phyloP scores from a whole-genome alignment of 2,888 invertebrate species.

The Nymphalis c-album region DNA sequence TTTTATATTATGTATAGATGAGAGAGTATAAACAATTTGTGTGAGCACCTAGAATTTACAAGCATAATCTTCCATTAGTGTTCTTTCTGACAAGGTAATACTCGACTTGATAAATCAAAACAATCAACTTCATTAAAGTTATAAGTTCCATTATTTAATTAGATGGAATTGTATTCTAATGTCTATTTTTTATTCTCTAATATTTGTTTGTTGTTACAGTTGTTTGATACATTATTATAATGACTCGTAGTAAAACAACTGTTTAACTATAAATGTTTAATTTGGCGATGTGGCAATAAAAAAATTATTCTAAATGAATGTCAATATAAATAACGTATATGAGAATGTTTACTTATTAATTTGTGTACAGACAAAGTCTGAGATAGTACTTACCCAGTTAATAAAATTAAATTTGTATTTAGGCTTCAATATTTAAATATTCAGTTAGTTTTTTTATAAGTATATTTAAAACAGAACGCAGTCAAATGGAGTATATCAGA shows the following conservation, averaged over 20 bases:
- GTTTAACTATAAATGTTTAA: background rate
- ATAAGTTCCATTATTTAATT: too few relatives aligned
- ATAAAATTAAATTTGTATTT: constrained; percentile 22
- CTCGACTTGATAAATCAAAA: too few relatives aligned
- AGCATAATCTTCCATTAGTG: too few relatives aligned
- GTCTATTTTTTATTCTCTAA: background rate
- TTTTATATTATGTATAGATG: background rate
- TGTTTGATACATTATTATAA: background rate
- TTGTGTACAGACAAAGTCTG: constrained; percentile 39
- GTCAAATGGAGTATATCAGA: background rate
- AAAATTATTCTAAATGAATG: background rate
- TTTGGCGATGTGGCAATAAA: constrained; percentile 20
- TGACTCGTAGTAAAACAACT: background rate
- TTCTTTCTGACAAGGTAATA: too few relatives aligned
- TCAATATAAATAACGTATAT: background rate
- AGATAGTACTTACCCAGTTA: constrained; percentile 37
- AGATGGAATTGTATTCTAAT: too few relatives aligned
- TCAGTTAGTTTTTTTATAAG: constrained; percentile 18
- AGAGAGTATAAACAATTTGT: too few relatives aligned
- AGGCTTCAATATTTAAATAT: constrained; percentile 26
- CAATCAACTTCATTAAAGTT: too few relatives aligned
- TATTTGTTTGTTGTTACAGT: background rate
- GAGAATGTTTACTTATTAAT: constrained; percentile 29
- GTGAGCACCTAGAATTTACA: too few relatives aligned
- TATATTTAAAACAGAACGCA: background rate